Conservation (phyloP, 2,797 vertebrate species). For the Anguilla marmorata region DNA sequence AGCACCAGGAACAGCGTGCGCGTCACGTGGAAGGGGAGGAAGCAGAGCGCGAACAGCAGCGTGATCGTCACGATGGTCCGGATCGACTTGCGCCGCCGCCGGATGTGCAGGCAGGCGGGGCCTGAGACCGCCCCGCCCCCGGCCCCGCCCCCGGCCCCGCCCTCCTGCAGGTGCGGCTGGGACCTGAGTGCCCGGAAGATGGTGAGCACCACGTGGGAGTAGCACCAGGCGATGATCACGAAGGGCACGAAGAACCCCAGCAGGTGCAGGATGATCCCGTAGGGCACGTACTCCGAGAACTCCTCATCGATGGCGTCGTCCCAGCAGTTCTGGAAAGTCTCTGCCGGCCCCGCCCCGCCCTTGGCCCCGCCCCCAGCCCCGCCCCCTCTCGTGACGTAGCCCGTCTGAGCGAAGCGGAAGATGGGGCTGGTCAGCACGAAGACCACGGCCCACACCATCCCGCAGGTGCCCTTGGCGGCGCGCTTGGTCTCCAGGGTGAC, state of each 20-base stretch:
- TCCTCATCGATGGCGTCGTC: conserved; percentile 79
- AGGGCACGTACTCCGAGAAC: conserved; percentile 76
- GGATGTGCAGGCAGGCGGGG: conserved; percentile 70
- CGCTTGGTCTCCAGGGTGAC: conserved; percentile 77
- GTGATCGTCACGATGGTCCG: conserved; percentile 80
- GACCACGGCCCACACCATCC: conserved; percentile 76
- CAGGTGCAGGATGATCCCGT: conserved; percentile 76
- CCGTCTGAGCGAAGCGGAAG: conserved; percentile 78
- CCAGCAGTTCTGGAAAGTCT: conserved; percentile 73
- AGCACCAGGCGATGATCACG: conserved; percentile 79
- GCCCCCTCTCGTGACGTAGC: conserved; percentile 56
- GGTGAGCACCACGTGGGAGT: conserved; percentile 76
- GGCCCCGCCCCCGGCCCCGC: conserved; percentile 42
- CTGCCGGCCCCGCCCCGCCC: conserved; percentile 42
- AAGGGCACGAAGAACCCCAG: conserved; percentile 80
- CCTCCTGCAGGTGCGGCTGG: conserved; percentile 44
- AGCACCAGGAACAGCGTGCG: conserved; percentile 76
- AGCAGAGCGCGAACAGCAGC: conserved; percentile 77
- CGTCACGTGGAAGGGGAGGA: conserved; percentile 79
- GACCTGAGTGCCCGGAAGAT: conserved; percentile 72
- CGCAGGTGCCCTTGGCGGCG: conserved; percentile 71
- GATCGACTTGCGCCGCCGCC: conserved; percentile 75
- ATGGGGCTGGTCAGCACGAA: conserved; percentile 78
- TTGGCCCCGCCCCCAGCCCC: conserved; percentile 35
- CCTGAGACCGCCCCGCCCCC: conserved; percentile 46